Evolutionary conservation across 2,888 invertebrate genomes (phyloP), one percentile per base, ranked within the genome.

Genomic region (Conistra vaccinii): DNA sequence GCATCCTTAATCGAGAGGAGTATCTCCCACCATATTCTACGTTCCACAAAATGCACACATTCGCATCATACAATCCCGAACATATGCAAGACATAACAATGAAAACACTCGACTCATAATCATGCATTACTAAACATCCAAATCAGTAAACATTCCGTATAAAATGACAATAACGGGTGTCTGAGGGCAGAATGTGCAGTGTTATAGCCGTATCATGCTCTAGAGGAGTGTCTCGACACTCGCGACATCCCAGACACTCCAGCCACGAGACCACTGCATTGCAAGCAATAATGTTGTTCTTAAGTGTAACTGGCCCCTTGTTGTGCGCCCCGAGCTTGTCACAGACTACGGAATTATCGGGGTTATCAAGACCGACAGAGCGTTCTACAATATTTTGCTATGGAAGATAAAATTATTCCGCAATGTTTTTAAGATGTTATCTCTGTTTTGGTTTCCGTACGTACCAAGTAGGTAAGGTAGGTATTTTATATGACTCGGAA

Each of bases 281-380:
- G 90, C 90, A 91, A 92, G 90, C 89, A 91, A 92, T 94, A 94
- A 93, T 91, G 90, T 91, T 90, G 86, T 89, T 90, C 91, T 92
- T 91, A 92, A 94, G 91, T 93, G 90, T 91, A 89, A 92, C 90
- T 90, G 88, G 87, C 89, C 87, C 79, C 90, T 88, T 89, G 87
- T 84, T 89, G 81, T 83, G 72, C 81, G 78, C 88, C 85, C 78
- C 86, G 84, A 84, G 85, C 81, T 85, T 84, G 81, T 83, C 78
- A 69, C 73, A 71, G 70, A 73, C 77, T 78, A 85, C 72, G 76
- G 87, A 81, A 87, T 83, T 74, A 78, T 77, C 62, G 39, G 39
- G 67, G 80, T 76, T 79, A 85, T 79, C 82, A 76, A 79, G 55
- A 75, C 78, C 58, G 58, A 77, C 67, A 70, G 48, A 66, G 70